Evolutionary conservation across 1,140 invertebrate genomes (phyloP).

Genomic region (Drosophila auraria): DNA sequence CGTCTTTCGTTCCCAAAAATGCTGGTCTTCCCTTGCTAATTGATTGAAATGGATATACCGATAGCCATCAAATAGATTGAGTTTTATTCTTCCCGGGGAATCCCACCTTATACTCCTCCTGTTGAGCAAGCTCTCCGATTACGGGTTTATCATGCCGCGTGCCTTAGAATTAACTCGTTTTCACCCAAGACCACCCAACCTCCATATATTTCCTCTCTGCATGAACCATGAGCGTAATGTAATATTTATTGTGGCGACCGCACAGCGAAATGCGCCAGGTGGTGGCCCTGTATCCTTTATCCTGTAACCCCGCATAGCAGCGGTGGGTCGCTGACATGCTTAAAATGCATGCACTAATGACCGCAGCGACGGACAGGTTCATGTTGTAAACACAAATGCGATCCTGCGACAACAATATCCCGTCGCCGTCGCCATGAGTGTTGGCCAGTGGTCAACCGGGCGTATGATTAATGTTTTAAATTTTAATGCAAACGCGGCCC

Average conservation of each 20-base stretch:
- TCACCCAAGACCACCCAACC: not conserved
- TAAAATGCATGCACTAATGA: conserved; percentile 53
- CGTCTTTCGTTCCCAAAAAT: conserved; percentile 10
- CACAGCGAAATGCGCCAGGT: conserved; percentile 5
- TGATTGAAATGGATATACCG: conserved; percentile 64
- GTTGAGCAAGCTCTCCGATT: conserved; percentile 4
- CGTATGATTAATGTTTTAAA: conserved; percentile 51
- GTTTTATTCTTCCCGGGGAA: conserved; percentile 19
- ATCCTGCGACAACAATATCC: conserved; percentile 14
- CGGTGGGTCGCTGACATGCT: conserved; percentile 34
- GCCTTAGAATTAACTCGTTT: not conserved
- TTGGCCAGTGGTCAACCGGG: conserved; percentile 8
- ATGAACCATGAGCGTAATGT: conserved; percentile 5
- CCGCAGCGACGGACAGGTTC: conserved; percentile 41
- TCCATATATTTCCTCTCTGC: not conserved
- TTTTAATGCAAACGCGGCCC: conserved; percentile 14
- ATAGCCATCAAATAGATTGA: conserved; percentile 21
- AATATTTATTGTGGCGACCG: conserved; percentile 27
- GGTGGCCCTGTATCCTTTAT: not conserved
- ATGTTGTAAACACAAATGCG: conserved; percentile 33
- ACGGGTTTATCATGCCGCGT: not conserved
- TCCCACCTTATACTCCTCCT: conserved; percentile 8
- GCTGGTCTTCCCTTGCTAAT: conserved; percentile 41
- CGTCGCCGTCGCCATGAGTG: no score
- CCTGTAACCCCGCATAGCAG: conserved; percentile 2